These are phyloP conservation scores for Eulemur albifrons DNA, from an alignment of 2,797 vertebrate species.

Conservation along the genomic window DNA sequence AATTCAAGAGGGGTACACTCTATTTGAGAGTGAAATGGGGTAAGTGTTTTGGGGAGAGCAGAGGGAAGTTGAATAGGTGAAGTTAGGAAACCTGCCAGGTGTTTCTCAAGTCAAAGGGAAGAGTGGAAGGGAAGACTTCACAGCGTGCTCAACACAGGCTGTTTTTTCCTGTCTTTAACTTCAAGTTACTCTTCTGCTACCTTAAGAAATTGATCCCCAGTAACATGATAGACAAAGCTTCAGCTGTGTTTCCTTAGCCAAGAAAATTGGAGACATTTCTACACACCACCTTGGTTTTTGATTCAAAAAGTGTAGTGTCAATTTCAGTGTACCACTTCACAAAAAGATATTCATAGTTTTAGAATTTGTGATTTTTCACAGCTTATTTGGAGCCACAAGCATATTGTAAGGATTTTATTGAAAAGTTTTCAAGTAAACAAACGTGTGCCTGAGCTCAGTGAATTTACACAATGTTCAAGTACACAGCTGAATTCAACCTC, in stretches of 20 bases:
- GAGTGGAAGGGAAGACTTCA: slow-evolving; percentile 3
- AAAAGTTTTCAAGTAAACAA: slow-evolving; percentile 76
- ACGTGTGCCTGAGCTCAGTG: slow-evolving; percentile 63
- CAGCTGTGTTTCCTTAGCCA: slow-evolving; percentile 51
- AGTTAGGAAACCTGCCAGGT: neutral
- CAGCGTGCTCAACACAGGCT: neutral
- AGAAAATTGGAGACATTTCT: slow-evolving; percentile 34
- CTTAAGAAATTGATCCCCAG: slow-evolving; percentile 57
- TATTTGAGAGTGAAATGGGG: neutral
- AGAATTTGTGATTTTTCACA: slow-evolving; percentile 74
- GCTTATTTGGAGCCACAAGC: slow-evolving; percentile 61
- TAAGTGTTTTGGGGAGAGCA: neutral
- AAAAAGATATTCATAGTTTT: slow-evolving; percentile 70
- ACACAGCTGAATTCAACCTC: slow-evolving; percentile 65
- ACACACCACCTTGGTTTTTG: slow-evolving; percentile 17
- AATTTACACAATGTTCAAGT: slow-evolving; percentile 66
- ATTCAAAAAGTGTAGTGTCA: slow-evolving; percentile 54
- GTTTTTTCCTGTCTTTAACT: neutral
- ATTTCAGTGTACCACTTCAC: slow-evolving; percentile 60
- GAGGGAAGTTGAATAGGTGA: neutral
- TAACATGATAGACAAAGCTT: slow-evolving; percentile 46
- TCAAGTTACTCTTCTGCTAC: neutral
- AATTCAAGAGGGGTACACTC: neutral
- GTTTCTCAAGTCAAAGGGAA: slow-evolving; percentile 22
- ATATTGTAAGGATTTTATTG: slow-evolving; percentile 55